Percentiles rank a stretch among this genome's conserved stretches.
These are phyloP conservation scores for Leucophenga maculata DNA, from an alignment of 2,888 invertebrate genomes.

Conservation along the genomic window DNA sequence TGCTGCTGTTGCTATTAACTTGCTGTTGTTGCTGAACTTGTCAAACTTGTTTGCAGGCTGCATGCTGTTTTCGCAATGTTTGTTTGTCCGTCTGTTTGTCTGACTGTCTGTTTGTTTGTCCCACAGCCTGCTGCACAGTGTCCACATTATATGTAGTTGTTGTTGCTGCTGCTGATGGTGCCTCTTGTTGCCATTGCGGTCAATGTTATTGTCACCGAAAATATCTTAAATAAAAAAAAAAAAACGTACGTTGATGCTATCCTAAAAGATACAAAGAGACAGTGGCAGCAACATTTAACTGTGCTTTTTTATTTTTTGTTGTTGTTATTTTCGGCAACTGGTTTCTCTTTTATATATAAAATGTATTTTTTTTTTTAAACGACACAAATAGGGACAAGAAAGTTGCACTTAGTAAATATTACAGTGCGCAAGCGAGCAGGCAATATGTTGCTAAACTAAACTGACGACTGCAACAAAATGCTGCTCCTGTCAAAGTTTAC, in stretches of 20 bases:
- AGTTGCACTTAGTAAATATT: too few relatives aligned
- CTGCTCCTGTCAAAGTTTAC: constrained; percentile 57
- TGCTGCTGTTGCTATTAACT: constrained; percentile 53
- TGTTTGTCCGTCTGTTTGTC: not conserved
- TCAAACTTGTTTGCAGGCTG: constrained; percentile 61
- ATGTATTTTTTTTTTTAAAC: too few relatives aligned
- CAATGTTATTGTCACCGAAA: constrained; percentile 63
- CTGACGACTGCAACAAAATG: constrained; percentile 24
- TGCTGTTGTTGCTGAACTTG: constrained; percentile 61
- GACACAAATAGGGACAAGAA: too few relatives aligned
- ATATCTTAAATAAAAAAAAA: constrained; percentile 42
- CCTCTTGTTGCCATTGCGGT: constrained; percentile 42
- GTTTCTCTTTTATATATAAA: not conserved
- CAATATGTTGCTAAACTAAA: constrained; percentile 48
- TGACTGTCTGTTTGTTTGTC: not conserved
- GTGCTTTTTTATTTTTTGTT: constrained; percentile 23
- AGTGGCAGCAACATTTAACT: constrained; percentile 43
- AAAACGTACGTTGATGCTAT: constrained; percentile 45
- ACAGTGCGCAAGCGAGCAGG: constrained; percentile 31
- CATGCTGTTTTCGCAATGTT: constrained; percentile 24
- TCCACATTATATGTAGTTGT: too few relatives aligned
- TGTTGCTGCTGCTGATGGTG: constrained; percentile 26
- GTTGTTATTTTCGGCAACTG: constrained; percentile 14
- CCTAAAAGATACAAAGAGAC: constrained; percentile 40
- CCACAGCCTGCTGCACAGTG: not conserved